phyloP scores from a whole-genome alignment of 2,888 invertebrate species.

The Oxyteleia sp. region DNA sequence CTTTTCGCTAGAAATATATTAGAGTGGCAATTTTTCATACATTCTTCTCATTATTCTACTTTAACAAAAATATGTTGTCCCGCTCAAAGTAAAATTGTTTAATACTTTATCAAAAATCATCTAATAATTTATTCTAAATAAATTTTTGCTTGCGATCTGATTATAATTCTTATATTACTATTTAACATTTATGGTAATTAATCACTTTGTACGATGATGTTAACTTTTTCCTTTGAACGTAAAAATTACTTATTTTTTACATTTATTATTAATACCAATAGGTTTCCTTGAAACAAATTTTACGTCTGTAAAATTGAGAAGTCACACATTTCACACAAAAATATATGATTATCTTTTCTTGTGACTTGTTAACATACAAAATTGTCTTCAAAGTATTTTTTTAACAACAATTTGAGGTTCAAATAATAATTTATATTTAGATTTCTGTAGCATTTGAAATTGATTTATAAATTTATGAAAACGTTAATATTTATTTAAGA shows the following conservation, averaged over 20 bases:
- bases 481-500: too few relatives aligned
- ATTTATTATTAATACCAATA: constrained; percentile 39
- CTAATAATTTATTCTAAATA: constrained; percentile 1
- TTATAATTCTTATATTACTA: constrained; percentile 40
- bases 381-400: constrained; percentile 22
- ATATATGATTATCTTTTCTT: constrained; percentile 37
- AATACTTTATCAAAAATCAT: constrained; percentile 13
- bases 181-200: constrained; percentile 45
- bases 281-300: constrained; percentile 22
- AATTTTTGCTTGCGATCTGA: constrained; percentile 2
- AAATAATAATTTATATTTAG: too few relatives aligned
- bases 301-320: constrained; percentile 14
- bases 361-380: constrained; percentile 21
- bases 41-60: too few relatives aligned
- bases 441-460: too few relatives aligned
- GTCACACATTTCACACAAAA: constrained; percentile 46
- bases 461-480: too few relatives aligned
- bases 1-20: too few relatives aligned
- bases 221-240: constrained; percentile 12
- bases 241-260: constrained; percentile 38
- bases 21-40: too few relatives aligned
- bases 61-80: too few relatives aligned
- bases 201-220: constrained; percentile 51
- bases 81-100: constrained; percentile 75
- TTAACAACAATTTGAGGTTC: too few relatives aligned